Percentiles rank a stretch among this genome's conserved stretches.
These are phyloP conservation scores for Serripes groenlandicus DNA, from an alignment of 2,888 invertebrate species.

Conservation along the genomic window DNA sequence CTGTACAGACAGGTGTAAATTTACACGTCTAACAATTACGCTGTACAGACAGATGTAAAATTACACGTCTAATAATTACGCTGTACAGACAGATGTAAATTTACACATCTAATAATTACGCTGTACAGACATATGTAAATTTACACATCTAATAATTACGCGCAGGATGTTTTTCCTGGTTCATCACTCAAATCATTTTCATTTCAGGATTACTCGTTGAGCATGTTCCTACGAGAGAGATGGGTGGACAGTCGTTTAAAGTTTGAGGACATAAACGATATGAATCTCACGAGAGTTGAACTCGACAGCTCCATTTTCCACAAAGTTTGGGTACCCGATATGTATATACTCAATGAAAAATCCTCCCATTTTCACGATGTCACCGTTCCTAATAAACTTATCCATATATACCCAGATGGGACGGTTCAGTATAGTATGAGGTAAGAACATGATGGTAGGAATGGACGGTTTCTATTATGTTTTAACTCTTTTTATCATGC, in stretches of 20 bases:
- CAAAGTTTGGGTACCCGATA: constrained; percentile 53
- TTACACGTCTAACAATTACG: too few species aligned
- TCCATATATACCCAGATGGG: constrained; percentile 59
- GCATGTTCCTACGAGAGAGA: constrained; percentile 59
- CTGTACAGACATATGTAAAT: neutral
- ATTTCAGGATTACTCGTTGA: constrained; percentile 56
- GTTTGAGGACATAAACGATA: neutral
- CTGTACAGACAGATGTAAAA: too few species aligned
- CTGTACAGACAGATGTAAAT: too few species aligned
- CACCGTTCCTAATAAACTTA: constrained; percentile 53
- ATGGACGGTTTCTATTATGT: too few species aligned
- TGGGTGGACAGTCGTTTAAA: constrained; percentile 51
- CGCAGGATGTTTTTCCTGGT: neutral
- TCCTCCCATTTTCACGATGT: constrained; percentile 46
- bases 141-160: neutral
- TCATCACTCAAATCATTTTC: neutral
- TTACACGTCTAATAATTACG: too few species aligned
- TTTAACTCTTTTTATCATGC: too few species aligned
- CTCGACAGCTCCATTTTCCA: constrained; percentile 29
- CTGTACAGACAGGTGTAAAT: too few species aligned
- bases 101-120: too few species aligned
- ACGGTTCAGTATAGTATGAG: constrained; percentile 54
- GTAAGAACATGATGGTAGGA: too few species aligned
- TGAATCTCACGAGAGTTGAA: constrained; percentile 28
- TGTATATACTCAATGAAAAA: constrained; percentile 56